Evolutionary conservation across 2,797 vertebrate species (phyloP), one percentile per base, ranked within the genome.

Genomic region (Psittacula echo): DNA sequence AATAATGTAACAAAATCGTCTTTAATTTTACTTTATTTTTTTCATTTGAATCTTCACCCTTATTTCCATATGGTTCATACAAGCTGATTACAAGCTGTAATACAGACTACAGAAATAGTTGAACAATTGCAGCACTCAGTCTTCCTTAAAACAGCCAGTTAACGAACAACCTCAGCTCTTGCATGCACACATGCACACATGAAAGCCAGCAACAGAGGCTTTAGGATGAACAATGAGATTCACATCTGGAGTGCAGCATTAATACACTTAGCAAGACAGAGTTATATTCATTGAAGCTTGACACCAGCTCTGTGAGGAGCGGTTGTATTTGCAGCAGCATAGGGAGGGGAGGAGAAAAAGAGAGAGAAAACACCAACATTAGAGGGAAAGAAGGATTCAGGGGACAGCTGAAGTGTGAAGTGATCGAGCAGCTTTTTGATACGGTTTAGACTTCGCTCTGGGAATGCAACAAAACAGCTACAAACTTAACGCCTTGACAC

Each of bases 241-340:
- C 94, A 65, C 66, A 89, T 92, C 94, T 95, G 94, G 89, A 95
- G 91, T 54, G 89, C 67, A 89, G 81, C 64, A 94, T 93, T 97
- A 95, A 96, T 85, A 89, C 77, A 92, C 83, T 96, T 95, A 96
- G 94, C 83, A 96, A 91, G 93, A 96, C 85, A 94, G 89, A 95
- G 66, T 53, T 90, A 91, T 91, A 95, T 90, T 95, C 93, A 95
- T 4, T 91, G 95, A 96, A 97, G 96, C 92, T 87, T 94, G 93
- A 97, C 92, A 79, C 67, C 78, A 96, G 81, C 93, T 93, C 90
- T 90, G 93, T 81, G 92, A 96, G 96, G 94, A 89, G 90, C 37
- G 64, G 72, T 27, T 96, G 47, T 65, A 85, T 95, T 94, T 93
- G 77, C 87, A 91, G 90, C 67, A 91, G 45, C 32, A 22, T 0